Evolutionary conservation across 2,797 vertebrate genomes (phyloP), one percentile per base, ranked within the genome.

Genomic region (Sebastes goodei): DNA sequence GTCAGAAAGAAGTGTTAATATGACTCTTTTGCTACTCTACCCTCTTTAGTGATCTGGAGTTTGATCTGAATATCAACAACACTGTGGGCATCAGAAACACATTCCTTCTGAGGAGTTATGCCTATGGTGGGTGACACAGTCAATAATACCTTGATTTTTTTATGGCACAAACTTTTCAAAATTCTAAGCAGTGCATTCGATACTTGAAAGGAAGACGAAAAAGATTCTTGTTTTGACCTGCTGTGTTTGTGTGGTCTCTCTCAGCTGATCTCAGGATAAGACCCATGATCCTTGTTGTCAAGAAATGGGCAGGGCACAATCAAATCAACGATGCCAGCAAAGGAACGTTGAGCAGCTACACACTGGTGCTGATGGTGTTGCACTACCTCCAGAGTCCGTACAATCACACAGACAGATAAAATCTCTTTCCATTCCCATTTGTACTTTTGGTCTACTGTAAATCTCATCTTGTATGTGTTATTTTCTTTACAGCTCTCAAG

Each of bases 61-160:
- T 98, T 89, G 99, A 99, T 95, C 97, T 99, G 95, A 99, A 99
- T 94, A 94, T 99, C 92, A 99, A 99, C 96, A 99, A 98, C 96
- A 94, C 96, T 66, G 97, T 98, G 83, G 98, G 98, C 90, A 99
- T 99, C 96, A 96, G 98, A 93, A 99, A 99, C 92, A 99, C 99
- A 86, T 99, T 99, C 93, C 97, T 99, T 89, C 95, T 99, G 75
- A 97, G 96, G 95, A 96, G 95, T 89, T 99, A 99, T 82, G 97
- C 98, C 89, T 94, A 96, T 81, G 94, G 98, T 99, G 96, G 95
- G 97, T 96, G 76, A 83, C 65, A 20, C 5, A 1, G 52, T 80
- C 27, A 38, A n/a, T 15, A 32, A 21, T 2, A 29, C 53, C 4
- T 23, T 23, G 3, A 27, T 29, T 30, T 66, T 56, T 42, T 42